phyloP scores from a whole-genome alignment of 2,113 vertebrate genomes.

The Aplodontia rufa region DNA sequence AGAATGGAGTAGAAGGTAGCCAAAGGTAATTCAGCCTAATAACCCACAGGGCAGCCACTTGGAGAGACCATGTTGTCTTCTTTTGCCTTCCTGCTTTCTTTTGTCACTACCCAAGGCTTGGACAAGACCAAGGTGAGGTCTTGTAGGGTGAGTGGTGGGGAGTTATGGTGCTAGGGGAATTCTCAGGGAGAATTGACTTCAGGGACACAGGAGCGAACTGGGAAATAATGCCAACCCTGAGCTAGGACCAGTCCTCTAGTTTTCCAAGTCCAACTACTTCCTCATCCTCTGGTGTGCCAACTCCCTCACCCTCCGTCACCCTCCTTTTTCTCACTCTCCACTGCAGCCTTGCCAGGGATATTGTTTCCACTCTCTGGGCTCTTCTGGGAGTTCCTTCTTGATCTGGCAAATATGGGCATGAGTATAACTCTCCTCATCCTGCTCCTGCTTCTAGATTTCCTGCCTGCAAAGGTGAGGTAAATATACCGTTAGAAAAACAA shows the following conservation, averaged over 20 bases:
- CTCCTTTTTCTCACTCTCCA: background rate
- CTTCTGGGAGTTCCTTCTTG: background rate
- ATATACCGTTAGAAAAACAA: background rate
- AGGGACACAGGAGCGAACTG: background rate
- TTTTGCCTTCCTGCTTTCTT: background rate
- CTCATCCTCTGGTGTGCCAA: background rate
- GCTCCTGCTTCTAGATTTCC: background rate
- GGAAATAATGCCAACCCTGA: background rate
- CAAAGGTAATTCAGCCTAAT: background rate
- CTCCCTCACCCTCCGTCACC: background rate
- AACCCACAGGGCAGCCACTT: too few species aligned
- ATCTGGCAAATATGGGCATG: background rate
- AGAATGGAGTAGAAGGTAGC: background rate
- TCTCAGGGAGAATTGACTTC: background rate
- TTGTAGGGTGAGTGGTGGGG: background rate
- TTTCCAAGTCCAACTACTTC: background rate
- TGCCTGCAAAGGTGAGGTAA: background rate
- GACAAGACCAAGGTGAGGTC: background rate
- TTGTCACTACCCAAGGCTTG: background rate
- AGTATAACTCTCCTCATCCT: background rate
- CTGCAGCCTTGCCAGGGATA: background rate
- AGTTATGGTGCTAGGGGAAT: background rate
- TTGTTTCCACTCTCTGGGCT: background rate
- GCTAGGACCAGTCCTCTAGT: background rate
- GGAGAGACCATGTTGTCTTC: background rate